Conservation (phyloP, 2,888 invertebrate genomes). For the Orchesella flavescens region DNA sequence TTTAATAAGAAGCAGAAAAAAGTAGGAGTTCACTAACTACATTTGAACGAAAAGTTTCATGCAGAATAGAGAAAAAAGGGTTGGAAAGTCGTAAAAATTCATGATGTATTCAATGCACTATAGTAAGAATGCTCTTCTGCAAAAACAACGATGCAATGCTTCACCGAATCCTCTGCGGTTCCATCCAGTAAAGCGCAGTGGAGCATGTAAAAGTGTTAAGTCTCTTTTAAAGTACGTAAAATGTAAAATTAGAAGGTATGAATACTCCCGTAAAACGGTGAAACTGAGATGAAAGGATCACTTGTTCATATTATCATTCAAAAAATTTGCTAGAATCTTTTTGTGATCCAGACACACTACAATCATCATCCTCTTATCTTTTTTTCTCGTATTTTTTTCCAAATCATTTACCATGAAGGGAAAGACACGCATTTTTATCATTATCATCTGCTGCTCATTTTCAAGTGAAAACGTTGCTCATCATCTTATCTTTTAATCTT, state of each 20-base stretch:
- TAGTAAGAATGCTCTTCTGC: neutral
- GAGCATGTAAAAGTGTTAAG: constrained; percentile 25
- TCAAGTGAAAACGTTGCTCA: neutral
- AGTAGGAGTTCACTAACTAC: too few relatives aligned
- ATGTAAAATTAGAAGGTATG: neutral
- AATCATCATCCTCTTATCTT: constrained; percentile 24
- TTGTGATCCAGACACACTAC: constrained; percentile 10
- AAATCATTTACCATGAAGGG: constrained; percentile 49
- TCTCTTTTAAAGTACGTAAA: neutral
- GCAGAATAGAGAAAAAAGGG: too few relatives aligned
- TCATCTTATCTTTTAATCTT: constrained; percentile 7
- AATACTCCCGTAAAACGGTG: neutral
- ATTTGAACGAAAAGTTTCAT: neutral
- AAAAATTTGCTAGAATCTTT: constrained; percentile 16
- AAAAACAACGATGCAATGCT: neutral
- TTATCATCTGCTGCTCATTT: constrained; percentile 19
- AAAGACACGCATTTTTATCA: constrained; percentile 48
- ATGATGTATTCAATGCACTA: too few relatives aligned
- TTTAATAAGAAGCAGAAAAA: too few relatives aligned
- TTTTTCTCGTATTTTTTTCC: constrained; percentile 31
- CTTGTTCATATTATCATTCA: constrained; percentile 5
- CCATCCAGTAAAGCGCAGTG: constrained; percentile 28
- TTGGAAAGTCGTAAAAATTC: too few relatives aligned
- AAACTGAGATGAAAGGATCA: constrained; percentile 40
- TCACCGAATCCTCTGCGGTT: neutral